A percentile compares a stretch with the other conserved stretches of the same genome.
Evolutionary conservation across 2,888 invertebrate genomes (phyloP).

Genomic region (Clepsis dumicolana): DNA sequence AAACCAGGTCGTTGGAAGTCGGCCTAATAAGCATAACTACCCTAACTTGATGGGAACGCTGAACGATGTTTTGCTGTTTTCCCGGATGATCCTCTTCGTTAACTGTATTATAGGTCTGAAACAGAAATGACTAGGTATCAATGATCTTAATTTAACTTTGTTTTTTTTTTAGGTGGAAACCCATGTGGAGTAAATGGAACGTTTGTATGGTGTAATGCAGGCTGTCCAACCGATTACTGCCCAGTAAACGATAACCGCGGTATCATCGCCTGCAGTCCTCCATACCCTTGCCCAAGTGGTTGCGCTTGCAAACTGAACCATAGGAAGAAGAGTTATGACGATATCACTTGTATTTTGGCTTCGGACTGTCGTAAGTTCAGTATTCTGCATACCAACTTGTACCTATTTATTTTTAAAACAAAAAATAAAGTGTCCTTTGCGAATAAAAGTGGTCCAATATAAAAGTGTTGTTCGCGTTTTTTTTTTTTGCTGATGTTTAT

Average conservation of each 20-base stretch:
- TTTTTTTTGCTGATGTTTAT: background rate
- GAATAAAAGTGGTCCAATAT: too few relatives aligned
- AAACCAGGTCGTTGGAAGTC: too few relatives aligned
- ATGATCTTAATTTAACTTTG: background rate
- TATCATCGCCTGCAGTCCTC: constrained; percentile 52
- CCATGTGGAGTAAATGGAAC: constrained; percentile 59
- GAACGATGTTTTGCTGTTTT: too few relatives aligned
- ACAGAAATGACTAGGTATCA: too few relatives aligned
- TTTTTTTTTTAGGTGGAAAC: constrained; percentile 52
- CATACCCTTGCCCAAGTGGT: constrained; percentile 60
- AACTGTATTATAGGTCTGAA: too few relatives aligned
- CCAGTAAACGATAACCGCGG: constrained; percentile 54
- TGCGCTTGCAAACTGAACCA: constrained; percentile 59
- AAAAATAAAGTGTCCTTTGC: too few relatives aligned
- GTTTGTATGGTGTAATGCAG: constrained; percentile 54
- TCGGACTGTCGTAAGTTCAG: constrained; percentile 56
- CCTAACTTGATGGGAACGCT: too few relatives aligned
- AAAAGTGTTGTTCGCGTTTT: background rate
- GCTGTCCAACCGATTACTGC: constrained; percentile 58
- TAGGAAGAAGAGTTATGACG: constrained; percentile 49
- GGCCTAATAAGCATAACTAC: too few relatives aligned
- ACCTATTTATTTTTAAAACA: too few relatives aligned
- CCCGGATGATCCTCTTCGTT: too few relatives aligned
- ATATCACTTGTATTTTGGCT: constrained; percentile 56
- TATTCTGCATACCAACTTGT: background rate